These are phyloP conservation scores for Scelioninae gen. 2 DNA, from an alignment of 2,888 invertebrate genomes.

Conservation along the genomic window DNA sequence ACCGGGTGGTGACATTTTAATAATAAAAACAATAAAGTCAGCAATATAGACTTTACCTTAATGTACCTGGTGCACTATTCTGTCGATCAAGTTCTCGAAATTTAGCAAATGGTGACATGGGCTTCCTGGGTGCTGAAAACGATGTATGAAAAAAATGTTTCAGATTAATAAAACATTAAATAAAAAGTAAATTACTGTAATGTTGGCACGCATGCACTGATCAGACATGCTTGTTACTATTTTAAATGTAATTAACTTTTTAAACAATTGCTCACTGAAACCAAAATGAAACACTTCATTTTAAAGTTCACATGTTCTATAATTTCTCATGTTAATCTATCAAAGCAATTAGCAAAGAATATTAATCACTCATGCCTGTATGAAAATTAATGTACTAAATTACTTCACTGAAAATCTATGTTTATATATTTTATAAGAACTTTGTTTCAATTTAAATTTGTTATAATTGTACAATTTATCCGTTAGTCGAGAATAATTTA, in stretches of 20 bases:
- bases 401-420: conserved; percentile 10
- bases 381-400: neutral
- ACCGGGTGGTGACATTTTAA: too few relatives aligned
- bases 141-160: conserved; percentile 47
- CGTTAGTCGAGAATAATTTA: neutral
- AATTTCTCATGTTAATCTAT: conserved; percentile 14
- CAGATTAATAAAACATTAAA: conserved; percentile 23
- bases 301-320: conserved; percentile 4
- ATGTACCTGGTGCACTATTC: conserved; percentile 84
- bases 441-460: conserved; percentile 1
- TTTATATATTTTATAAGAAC: neutral
- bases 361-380: conserved; percentile 28
- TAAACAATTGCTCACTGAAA: conserved; percentile 23
- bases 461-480: conserved; percentile 28
- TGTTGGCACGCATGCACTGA: conserved; percentile 57
- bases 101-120: conserved; percentile 92
- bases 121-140: conserved; percentile 77
- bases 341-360: conserved; percentile 20
- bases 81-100: conserved; percentile 94
- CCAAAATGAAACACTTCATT: conserved; percentile 6
- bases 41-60: too few relatives aligned
- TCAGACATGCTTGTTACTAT: conserved; percentile 56
- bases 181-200: conserved; percentile 5
- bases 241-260: conserved; percentile 15
- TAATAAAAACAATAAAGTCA: too few relatives aligned